Conservation (phyloP, 2,113 vertebrate species). For the Lontra canadensis region DNA sequence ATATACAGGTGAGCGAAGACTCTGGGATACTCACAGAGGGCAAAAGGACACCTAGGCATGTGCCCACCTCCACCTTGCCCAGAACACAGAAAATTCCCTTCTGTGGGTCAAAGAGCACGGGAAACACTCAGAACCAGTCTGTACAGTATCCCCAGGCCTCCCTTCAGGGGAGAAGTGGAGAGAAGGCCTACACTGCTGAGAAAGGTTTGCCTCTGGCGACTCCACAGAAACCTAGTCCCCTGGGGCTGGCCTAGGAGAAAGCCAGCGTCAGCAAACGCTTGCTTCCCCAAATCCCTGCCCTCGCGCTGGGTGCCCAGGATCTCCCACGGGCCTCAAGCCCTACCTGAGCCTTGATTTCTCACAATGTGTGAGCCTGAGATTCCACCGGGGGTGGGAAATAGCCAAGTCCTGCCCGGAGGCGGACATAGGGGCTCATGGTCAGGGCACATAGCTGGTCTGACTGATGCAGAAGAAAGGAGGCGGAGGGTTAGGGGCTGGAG, state of each 20-base stretch:
- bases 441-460: background rate
- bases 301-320: background rate
- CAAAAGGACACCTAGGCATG: background rate
- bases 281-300: background rate
- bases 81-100: background rate
- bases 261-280: background rate
- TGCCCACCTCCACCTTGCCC: background rate
- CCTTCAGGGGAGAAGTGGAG: background rate
- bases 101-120: background rate
- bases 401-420: background rate
- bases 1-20: background rate
- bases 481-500: background rate
- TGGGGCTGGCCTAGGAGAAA: background rate
- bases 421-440: background rate
- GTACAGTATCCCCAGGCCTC: background rate
- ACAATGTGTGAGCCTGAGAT: background rate
- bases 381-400: background rate
- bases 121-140: background rate
- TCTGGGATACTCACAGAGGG: background rate
- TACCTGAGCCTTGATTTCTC: background rate
- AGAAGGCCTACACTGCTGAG: background rate
- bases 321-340: background rate
- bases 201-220: background rate
- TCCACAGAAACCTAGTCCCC: background rate
- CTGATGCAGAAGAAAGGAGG: background rate